Evolutionary conservation across 2,113 vertebrate species (phyloP).

Genomic region (Barnardius zonarius): DNA sequence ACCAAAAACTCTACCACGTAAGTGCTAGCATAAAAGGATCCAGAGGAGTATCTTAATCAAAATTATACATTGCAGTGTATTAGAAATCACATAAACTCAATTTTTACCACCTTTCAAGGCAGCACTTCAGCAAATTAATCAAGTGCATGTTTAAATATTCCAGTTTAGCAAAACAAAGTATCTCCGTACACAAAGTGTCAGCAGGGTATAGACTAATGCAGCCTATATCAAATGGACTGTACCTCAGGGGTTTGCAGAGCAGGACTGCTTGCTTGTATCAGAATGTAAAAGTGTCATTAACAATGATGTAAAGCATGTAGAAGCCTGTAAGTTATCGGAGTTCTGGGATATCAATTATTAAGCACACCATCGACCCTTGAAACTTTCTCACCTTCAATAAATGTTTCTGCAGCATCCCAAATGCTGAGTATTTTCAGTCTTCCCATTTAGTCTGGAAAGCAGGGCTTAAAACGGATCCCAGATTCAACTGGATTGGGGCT

Average conservation of each 20-base stretch:
- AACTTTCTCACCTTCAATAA: neutral
- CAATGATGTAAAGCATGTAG: neutral
- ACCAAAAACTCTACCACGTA: neutral
- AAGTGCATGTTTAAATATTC: neutral
- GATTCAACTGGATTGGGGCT: neutral
- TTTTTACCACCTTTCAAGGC: neutral
- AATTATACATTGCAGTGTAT: neutral
- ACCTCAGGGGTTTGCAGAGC: neutral
- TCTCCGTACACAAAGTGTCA: neutral
- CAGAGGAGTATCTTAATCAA: neutral
- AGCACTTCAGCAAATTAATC: neutral
- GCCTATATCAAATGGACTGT: neutral
- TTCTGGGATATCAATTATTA: neutral
- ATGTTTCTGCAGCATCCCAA: neutral
- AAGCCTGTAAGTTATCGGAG: neutral
- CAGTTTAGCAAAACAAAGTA: neutral
- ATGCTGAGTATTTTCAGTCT: neutral
- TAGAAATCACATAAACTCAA: neutral
- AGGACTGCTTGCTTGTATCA: neutral
- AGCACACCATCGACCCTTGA: neutral
- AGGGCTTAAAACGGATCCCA: neutral
- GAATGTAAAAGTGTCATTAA: neutral
- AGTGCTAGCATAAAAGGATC: neutral
- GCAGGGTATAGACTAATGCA: neutral
- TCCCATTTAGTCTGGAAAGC: neutral